Percentiles rank a stretch among this genome's conserved stretches.
phyloP scores from a whole-genome alignment of 2,888 invertebrate species.

The Chironomus tentans region DNA sequence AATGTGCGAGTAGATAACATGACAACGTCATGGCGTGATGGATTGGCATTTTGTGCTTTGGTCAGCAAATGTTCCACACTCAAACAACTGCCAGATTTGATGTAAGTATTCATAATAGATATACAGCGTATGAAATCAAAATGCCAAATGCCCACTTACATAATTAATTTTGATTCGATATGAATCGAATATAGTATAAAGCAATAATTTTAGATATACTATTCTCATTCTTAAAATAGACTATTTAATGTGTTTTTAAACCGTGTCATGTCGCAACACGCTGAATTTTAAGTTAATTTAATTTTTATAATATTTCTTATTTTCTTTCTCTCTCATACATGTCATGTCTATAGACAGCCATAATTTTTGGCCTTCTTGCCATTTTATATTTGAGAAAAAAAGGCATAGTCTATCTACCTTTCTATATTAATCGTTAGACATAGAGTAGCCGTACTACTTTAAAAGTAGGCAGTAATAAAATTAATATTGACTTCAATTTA shows the following conservation, averaged over 20 bases:
- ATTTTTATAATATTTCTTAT: neutral
- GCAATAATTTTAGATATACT: no score
- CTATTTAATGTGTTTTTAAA: neutral
- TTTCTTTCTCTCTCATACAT: neutral
- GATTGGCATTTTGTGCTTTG: constrained; percentile 90
- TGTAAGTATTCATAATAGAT: constrained; percentile 58
- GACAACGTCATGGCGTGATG: constrained; percentile 93
- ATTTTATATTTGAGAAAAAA: neutral
- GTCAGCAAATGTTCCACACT: constrained; percentile 69
- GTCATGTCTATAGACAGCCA: neutral
- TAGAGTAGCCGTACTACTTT: neutral
- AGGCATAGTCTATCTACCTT: neutral
- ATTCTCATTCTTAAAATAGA: no score
- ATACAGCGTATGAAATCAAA: neutral
- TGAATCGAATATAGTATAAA: no score
- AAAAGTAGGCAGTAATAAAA: neutral
- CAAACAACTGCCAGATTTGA: constrained; percentile 69
- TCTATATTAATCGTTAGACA: neutral
- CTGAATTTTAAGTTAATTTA: neutral
- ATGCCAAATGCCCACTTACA: neutral
- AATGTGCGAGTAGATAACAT: constrained; percentile 87
- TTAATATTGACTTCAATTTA: neutral
- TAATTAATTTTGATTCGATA: neutral
- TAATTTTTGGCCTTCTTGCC: neutral
- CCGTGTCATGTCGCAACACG: neutral